These are phyloP conservation scores for Steinernema khuongi DNA, from an alignment of 1,140 invertebrate species.

Conservation along the genomic window DNA sequence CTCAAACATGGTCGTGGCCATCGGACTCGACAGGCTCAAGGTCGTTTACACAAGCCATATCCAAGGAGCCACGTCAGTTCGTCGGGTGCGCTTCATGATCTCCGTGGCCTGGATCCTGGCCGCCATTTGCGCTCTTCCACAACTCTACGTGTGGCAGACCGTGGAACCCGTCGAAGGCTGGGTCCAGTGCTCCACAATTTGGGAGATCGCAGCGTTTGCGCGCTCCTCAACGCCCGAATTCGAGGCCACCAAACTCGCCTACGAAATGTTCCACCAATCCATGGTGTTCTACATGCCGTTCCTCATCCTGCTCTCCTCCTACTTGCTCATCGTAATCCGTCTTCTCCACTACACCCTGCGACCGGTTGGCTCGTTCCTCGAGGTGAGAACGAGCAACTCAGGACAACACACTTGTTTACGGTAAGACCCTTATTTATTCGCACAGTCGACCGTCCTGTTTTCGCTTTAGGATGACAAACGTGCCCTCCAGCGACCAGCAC, in stretches of 20 bases:
- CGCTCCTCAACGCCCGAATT: slow-evolving; percentile 20
- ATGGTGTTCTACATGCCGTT: slow-evolving; percentile 52
- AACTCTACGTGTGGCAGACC: slow-evolving; percentile 48
- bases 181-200: slow-evolving; percentile 51
- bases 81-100: slow-evolving; percentile 43
- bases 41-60: slow-evolving; percentile 48
- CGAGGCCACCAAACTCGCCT: slow-evolving; percentile 32
- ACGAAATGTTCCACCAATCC: slow-evolving; percentile 39
- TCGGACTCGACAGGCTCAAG: slow-evolving; percentile 51
- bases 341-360: slow-evolving; percentile 41
- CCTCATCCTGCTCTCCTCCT: slow-evolving; percentile 39
- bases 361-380: slow-evolving; percentile 18
- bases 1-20: slow-evolving; percentile 50
- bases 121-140: slow-evolving; percentile 45
- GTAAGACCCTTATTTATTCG: slow-evolving; percentile 11
- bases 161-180: slow-evolving; percentile 37
- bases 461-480: neutral
- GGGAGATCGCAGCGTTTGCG: slow-evolving; percentile 31
- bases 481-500: neutral
- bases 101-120: slow-evolving; percentile 43
- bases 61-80: slow-evolving; percentile 42
- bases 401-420: neutral
- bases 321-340: slow-evolving; percentile 43
- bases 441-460: neutral
- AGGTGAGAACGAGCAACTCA: slow-evolving; percentile 13